These are phyloP conservation scores for Andrena chrysosceles DNA, from an alignment of 2,888 invertebrate genomes.

Conservation along the genomic window DNA sequence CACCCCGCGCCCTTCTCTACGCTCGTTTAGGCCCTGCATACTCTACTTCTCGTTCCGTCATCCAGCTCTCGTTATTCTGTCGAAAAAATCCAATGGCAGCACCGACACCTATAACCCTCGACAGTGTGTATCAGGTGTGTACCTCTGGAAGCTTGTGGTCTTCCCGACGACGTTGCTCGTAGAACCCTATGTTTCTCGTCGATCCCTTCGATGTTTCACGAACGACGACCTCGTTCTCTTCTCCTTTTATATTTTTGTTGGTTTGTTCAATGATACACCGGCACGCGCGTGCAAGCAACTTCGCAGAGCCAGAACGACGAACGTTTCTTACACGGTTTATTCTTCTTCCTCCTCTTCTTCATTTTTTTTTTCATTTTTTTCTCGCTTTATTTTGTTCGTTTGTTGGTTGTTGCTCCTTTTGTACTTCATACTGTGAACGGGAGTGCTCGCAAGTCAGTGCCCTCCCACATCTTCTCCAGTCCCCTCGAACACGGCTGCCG, in stretches of 20 bases:
- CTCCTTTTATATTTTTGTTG: slow-evolving; percentile 19
- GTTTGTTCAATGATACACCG: slow-evolving; percentile 54
- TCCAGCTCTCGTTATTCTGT: slow-evolving; percentile 40
- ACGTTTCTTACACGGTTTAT: slow-evolving; percentile 17
- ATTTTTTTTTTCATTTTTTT: background rate
- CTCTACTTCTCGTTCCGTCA: slow-evolving; percentile 30
- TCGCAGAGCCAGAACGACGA: slow-evolving; percentile 70
- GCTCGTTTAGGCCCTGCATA: slow-evolving; percentile 65
- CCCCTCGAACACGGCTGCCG: slow-evolving; percentile 2
- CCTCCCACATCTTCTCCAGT: slow-evolving; percentile 19
- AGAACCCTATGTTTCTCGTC: slow-evolving; percentile 52
- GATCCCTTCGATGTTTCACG: slow-evolving; percentile 63
- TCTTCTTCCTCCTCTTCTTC: background rate
- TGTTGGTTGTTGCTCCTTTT: slow-evolving; percentile 35
- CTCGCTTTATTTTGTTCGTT: background rate
- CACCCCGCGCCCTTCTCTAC: slow-evolving; percentile 42
- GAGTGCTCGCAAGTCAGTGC: slow-evolving; percentile 46
- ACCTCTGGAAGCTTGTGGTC: slow-evolving; percentile 49
- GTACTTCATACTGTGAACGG: slow-evolving; percentile 58
- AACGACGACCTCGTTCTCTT: slow-evolving; percentile 44
- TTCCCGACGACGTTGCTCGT: slow-evolving; percentile 64
- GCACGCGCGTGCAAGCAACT: slow-evolving; percentile 69
- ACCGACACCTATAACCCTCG: slow-evolving; percentile 53
- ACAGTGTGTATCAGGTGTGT: slow-evolving; percentile 47
- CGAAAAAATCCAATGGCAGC: slow-evolving; percentile 54